Percentiles rank a stretch among this genome's conserved stretches.
These are phyloP conservation scores for Momotus momota DNA, from an alignment of 2,797 vertebrate genomes.

Conservation along the genomic window DNA sequence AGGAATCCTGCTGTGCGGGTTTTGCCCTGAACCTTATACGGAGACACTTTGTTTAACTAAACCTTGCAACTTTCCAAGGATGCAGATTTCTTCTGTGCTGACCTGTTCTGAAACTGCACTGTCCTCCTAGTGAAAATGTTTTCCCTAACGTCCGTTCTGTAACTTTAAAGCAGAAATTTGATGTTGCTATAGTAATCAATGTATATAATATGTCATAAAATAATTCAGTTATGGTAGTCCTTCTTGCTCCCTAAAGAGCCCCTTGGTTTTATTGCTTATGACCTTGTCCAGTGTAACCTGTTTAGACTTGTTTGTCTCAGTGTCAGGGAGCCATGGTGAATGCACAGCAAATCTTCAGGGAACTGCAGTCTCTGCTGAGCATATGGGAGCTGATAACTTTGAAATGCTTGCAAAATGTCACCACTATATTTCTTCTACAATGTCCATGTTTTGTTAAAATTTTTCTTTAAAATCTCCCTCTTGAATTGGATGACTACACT, in stretches of 20 bases:
- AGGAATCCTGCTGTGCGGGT: too few species aligned
- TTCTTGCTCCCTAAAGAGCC: not conserved
- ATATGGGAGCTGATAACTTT: not conserved
- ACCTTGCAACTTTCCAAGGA: not conserved
- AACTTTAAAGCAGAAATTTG: not conserved
- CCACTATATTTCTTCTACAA: not conserved
- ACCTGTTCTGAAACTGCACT: not conserved
- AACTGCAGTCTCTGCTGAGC: not conserved
- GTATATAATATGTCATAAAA: not conserved
- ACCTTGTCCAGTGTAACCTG: not conserved
- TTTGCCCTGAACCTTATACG: too few species aligned
- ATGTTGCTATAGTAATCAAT: not conserved
- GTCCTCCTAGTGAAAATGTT: not conserved
- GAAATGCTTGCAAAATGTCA: not conserved
- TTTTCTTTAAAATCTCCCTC: not conserved
- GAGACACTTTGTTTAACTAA: not conserved
- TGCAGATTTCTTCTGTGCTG: not conserved
- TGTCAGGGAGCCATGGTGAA: not conserved
- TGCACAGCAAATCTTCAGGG: not conserved
- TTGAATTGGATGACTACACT: not conserved
- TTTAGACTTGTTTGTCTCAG: not conserved
- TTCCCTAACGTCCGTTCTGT: not conserved
- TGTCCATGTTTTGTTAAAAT: not conserved
- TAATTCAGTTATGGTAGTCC: not conserved
- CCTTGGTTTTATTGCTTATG: not conserved